Conservation (phyloP, 2,113 vertebrate species). For the Alosa alosa region DNA sequence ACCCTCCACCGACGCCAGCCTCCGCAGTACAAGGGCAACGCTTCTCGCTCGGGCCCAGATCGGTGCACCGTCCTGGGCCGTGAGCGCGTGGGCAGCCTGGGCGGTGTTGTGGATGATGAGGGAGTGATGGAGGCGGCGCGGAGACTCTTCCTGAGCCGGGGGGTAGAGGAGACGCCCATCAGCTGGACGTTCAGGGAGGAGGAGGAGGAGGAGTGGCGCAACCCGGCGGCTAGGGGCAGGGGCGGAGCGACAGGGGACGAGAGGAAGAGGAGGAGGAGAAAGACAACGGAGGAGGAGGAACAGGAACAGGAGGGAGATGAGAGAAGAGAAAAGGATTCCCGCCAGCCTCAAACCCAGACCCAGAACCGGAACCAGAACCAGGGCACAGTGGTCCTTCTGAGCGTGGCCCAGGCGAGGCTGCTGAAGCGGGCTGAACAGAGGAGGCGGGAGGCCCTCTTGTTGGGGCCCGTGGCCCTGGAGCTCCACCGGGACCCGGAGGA, state of each 20-base stretch:
- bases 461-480: conserved; percentile 69
- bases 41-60: conserved; percentile 51
- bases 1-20: conserved; percentile 65
- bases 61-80: conserved; percentile 41
- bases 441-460: conserved; percentile 68
- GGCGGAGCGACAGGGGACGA: neutral
- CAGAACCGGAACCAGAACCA: neutral
- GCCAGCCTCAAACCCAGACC: neutral
- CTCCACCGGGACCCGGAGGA: conserved; percentile 64
- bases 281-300: neutral
- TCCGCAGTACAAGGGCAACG: conserved; percentile 66
- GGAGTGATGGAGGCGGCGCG: conserved; percentile 54
- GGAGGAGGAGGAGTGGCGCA: conserved; percentile 50
- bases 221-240: conserved; percentile 17
- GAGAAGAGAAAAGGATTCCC: neutral
- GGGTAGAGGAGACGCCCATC: conserved; percentile 59
- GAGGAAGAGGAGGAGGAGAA: neutral
- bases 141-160: conserved; percentile 61
- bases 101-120: neutral
- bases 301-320: neutral
- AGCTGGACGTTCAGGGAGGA: conserved; percentile 71
- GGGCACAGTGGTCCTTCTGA: neutral
- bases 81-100: conserved; percentile 41
- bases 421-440: conserved; percentile 67
- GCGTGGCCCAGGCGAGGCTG: conserved; percentile 28